A percentile compares a stretch with the other conserved stretches of the same genome.
Evolutionary conservation across 2,797 vertebrate species (phyloP).

Genomic region (Bradypus variegatus): DNA sequence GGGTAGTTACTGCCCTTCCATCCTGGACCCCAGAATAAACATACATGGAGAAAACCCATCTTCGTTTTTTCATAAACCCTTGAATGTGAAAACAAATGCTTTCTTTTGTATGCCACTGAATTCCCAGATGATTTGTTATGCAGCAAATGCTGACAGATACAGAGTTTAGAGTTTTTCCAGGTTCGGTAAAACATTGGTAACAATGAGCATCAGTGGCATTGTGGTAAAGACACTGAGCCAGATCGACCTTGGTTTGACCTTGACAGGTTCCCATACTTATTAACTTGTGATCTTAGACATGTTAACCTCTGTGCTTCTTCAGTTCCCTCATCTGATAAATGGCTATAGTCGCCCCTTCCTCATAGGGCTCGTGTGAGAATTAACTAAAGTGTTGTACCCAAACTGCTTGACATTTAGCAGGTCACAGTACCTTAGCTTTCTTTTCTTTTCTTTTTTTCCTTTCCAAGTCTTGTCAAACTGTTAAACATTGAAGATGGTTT

Average conservation of each 20-base stretch:
- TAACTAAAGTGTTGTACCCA: no score
- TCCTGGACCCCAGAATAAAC: no score
- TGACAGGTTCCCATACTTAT: neutral
- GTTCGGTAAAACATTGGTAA: neutral
- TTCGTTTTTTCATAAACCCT: no score
- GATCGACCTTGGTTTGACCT: neutral
- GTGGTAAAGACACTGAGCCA: neutral
- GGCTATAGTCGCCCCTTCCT: no score
- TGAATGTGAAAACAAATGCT: no score
- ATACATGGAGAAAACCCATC: no score
- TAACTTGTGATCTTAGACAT: neutral
- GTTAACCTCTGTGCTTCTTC: neutral
- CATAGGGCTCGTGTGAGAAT: neutral
- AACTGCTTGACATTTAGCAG: neutral
- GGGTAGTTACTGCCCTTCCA: neutral
- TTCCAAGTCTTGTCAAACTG: neutral
- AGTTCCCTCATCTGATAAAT: neutral
- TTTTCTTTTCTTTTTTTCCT: neutral
- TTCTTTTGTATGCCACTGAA: no score
- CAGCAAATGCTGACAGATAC: neutral
- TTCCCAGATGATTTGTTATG: neutral
- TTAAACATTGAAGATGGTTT: neutral
- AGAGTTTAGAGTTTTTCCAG: no score
- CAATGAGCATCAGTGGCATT: neutral
- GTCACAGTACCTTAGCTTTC: neutral